Evolutionary conservation across 2,113 vertebrate species (phyloP).

Genomic region (Pomatostomus ruficeps): DNA sequence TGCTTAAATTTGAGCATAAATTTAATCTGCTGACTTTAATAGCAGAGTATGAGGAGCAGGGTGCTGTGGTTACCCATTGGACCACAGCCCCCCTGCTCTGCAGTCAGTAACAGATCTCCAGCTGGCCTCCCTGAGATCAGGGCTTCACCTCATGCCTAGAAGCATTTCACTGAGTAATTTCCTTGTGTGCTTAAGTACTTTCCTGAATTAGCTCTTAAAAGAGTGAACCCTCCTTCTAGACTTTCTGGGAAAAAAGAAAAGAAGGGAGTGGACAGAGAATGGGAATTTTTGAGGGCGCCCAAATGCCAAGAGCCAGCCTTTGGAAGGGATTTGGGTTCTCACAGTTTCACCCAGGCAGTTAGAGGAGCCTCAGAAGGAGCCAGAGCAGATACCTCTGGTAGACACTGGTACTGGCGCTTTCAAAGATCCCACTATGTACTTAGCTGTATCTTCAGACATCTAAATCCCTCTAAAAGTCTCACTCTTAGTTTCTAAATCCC

Average conservation of each 20-base stretch:
- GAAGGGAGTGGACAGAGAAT: background rate
- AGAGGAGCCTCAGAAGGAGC: background rate
- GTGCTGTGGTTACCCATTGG: background rate
- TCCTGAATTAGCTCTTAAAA: background rate
- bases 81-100: background rate
- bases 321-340: background rate
- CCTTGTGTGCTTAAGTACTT: background rate
- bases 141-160: background rate
- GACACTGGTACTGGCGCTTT: background rate
- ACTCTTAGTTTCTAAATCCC: constrained; percentile 45
- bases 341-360: background rate
- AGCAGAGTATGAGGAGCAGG: background rate
- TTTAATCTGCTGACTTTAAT: background rate
- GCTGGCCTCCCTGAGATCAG: background rate
- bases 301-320: background rate
- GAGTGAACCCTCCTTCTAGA: background rate
- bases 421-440: background rate
- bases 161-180: background rate
- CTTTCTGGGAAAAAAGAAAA: background rate
- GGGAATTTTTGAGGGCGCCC: background rate
- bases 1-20: background rate
- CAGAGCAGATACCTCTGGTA: background rate
- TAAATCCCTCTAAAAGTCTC: constrained; percentile 54
- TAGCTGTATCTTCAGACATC: constrained; percentile 39
- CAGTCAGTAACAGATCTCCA: background rate